These are phyloP conservation scores for Guaruba guarouba DNA, from an alignment of 2,113 vertebrate genomes.

Conservation along the genomic window DNA sequence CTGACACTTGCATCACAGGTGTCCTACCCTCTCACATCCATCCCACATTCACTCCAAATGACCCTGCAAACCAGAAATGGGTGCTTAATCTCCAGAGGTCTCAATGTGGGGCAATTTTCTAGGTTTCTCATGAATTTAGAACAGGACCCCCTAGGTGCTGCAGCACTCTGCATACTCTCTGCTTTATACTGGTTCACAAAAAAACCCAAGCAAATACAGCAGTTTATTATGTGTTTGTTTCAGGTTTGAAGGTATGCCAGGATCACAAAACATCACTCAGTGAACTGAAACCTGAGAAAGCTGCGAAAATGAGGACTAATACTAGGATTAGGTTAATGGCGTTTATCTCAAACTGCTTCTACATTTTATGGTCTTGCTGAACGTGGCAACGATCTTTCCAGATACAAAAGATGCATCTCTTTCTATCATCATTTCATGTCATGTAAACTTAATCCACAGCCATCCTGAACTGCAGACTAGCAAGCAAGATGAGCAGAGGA, in stretches of 20 bases:
- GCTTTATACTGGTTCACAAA: background rate
- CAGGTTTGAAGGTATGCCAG: background rate
- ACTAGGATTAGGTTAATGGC: background rate
- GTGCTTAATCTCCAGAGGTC: background rate
- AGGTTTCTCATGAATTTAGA: background rate
- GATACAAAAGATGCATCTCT: background rate
- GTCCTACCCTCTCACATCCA: background rate
- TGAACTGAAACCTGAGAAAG: background rate
- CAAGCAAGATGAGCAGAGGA: background rate
- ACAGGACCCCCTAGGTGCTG: background rate
- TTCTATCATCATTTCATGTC: background rate
- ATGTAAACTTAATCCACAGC: background rate
- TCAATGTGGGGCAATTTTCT: background rate
- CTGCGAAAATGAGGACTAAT: background rate
- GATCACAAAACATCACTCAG: background rate
- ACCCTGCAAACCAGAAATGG: background rate
- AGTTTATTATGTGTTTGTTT: background rate
- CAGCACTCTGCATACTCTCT: background rate
- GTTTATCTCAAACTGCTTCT: background rate
- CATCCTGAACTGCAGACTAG: background rate
- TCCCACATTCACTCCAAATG: background rate
- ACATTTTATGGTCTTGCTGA: background rate
- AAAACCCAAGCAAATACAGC: background rate
- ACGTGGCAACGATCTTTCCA: background rate
- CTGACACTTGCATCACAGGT: rapidly evolving